A percentile compares a stretch with the other conserved stretches of the same genome.
Conservation (phyloP, 2,888 invertebrate genomes). For the Aphelenchoides bicaudatus region DNA sequence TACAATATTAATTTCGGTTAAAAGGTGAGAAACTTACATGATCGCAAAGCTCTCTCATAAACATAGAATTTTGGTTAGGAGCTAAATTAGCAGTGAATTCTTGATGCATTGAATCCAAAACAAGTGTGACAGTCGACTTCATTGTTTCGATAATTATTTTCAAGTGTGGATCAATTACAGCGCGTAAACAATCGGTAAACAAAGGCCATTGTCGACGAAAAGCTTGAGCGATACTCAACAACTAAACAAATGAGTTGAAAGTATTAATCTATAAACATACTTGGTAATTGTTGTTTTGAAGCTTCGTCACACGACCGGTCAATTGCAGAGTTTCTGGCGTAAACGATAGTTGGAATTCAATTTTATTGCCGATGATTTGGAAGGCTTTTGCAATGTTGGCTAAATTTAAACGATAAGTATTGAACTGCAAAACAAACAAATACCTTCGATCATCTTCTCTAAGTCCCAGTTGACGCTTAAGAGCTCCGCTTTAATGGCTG, state of each 20-base stretch:
- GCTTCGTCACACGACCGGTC: slow-evolving; percentile 34
- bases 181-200: slow-evolving; percentile 21
- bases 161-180: slow-evolving; percentile 31
- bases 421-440: neutral
- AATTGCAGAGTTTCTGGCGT: slow-evolving; percentile 26
- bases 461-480: slow-evolving; percentile 51
- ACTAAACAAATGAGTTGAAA: slow-evolving; percentile 13
- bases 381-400: slow-evolving; percentile 34
- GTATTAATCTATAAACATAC: slow-evolving; percentile 26
- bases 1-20: no score
- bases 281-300: slow-evolving; percentile 35
- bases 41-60: slow-evolving; percentile 41
- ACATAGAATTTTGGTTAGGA: slow-evolving; percentile 25
- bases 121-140: slow-evolving; percentile 34
- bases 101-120: slow-evolving; percentile 42
- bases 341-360: slow-evolving; percentile 29
- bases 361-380: slow-evolving; percentile 32
- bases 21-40: slow-evolving; percentile 35
- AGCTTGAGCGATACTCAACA: slow-evolving; percentile 3
- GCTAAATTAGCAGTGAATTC: slow-evolving; percentile 26
- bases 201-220: slow-evolving; percentile 33
- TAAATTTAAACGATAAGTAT: neutral
- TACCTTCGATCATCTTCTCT: slow-evolving; percentile 40
- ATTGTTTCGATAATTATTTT: slow-evolving; percentile 31
- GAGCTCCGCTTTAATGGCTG: slow-evolving; percentile 49